Conservation (phyloP, 2,797 vertebrate species). For the Telmatherina bonti region DNA sequence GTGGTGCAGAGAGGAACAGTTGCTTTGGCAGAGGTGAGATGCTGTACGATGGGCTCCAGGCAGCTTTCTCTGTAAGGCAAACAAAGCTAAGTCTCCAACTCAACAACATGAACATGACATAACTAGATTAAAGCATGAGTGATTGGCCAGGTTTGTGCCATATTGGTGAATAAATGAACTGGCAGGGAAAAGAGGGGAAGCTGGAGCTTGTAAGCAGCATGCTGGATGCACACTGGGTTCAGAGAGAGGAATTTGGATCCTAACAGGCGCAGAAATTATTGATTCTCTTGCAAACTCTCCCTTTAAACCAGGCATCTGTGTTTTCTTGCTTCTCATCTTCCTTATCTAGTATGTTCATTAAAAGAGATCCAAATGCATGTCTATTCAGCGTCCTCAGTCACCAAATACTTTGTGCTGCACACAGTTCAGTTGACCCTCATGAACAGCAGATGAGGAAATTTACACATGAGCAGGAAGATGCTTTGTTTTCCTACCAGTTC, state of each 20-base stretch:
- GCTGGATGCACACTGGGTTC: neutral
- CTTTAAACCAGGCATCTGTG: neutral
- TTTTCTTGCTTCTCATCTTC: neutral
- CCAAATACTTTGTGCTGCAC: neutral
- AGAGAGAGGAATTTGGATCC: neutral
- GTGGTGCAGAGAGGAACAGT: too few species aligned
- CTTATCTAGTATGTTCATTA: too few species aligned
- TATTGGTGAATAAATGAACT: neutral
- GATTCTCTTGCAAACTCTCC: neutral
- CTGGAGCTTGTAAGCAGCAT: neutral
- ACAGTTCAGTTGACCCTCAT: neutral
- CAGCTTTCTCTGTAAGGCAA: too few species aligned
- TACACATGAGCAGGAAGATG: neutral
- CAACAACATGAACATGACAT: too few species aligned
- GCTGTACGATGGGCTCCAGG: too few species aligned
- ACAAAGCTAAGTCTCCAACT: too few species aligned
- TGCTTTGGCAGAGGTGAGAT: too few species aligned
- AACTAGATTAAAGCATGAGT: too few species aligned
- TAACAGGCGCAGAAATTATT: neutral
- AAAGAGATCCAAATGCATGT: neutral
- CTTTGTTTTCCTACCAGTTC: too few species aligned
- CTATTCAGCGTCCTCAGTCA: neutral
- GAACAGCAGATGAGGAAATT: neutral
- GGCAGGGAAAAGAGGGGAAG: neutral
- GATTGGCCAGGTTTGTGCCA: neutral